These are phyloP conservation scores for Petrocephalus sullivani DNA, from an alignment of 2,797 vertebrate species.

Conservation along the genomic window DNA sequence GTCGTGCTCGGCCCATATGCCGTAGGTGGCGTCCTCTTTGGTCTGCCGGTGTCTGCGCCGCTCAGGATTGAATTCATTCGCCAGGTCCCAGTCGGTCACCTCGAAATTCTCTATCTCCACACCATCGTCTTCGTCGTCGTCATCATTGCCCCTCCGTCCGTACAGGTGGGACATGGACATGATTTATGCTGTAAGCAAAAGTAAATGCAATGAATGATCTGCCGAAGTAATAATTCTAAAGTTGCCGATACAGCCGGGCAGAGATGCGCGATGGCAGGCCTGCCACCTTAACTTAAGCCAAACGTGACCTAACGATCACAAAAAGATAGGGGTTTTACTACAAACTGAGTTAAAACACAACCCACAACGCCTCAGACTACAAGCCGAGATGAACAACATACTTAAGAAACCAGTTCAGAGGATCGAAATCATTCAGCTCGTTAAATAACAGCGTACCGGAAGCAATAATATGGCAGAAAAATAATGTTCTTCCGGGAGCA, in stretches of 20 bases:
- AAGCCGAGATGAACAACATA: not conserved
- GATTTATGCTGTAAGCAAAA: not conserved
- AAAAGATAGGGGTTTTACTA: not conserved
- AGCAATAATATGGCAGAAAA: not conserved
- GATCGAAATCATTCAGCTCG: not conserved
- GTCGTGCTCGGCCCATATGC: slow-evolving; percentile 91
- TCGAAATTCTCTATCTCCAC: slow-evolving; percentile 93
- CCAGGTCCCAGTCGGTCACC: slow-evolving; percentile 92
- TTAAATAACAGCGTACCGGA: not conserved
- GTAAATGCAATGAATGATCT: not conserved
- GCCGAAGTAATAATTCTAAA: not conserved
- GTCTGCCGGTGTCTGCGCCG: slow-evolving; percentile 82
- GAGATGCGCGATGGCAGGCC: not conserved
- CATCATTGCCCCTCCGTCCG: slow-evolving; percentile 68
- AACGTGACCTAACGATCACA: not conserved
- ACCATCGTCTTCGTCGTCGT: slow-evolving; percentile 76
- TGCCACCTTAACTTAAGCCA: not conserved
- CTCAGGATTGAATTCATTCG: slow-evolving; percentile 96
- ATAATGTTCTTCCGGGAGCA: not conserved
- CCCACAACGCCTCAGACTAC: not conserved
- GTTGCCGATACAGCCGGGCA: not conserved
- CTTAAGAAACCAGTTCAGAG: not conserved
- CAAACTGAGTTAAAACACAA: not conserved
- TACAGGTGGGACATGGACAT: slow-evolving; percentile 97
- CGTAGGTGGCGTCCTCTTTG: slow-evolving; percentile 92